These are phyloP conservation scores for Archips xylosteana DNA, from an alignment of 2,888 invertebrate genomes.

Conservation along the genomic window DNA sequence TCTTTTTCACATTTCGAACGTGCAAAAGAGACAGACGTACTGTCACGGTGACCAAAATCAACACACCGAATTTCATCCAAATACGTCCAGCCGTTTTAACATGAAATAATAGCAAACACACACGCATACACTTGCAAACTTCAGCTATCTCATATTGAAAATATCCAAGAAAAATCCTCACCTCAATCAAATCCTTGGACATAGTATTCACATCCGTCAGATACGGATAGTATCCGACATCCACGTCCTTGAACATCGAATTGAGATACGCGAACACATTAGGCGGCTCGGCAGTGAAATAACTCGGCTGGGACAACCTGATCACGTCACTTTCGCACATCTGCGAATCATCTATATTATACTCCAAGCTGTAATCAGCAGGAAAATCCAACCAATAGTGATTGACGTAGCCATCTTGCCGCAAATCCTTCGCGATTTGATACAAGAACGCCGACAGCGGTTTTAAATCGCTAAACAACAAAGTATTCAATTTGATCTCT, in stretches of 20 bases:
- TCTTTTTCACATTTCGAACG: too few relatives aligned
- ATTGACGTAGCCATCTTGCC: constrained; percentile 88
- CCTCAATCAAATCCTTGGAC: constrained; percentile 91
- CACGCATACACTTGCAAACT: too few relatives aligned
- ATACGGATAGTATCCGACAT: constrained; percentile 88
- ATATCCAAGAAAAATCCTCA: constrained; percentile 64
- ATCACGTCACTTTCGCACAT: constrained; percentile 85
- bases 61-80: too few relatives aligned
- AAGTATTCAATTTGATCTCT: constrained; percentile 93
- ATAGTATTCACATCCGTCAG: constrained; percentile 90
- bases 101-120: too few relatives aligned
- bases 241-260: constrained; percentile 85
- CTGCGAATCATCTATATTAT: constrained; percentile 73
- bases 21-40: too few relatives aligned
- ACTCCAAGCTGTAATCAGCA: constrained; percentile 77
- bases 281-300: constrained; percentile 87
- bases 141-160: too few relatives aligned
- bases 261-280: constrained; percentile 90
- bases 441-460: constrained; percentile 89
- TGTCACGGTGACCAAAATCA: too few relatives aligned
- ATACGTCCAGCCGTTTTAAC: too few relatives aligned
- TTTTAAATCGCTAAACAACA: constrained; percentile 88
- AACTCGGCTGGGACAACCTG: constrained; percentile 86
- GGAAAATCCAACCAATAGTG: constrained; percentile 96
- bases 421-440: constrained; percentile 91